A percentile compares a stretch with the other conserved stretches of the same genome.
phyloP scores from a whole-genome alignment of 2,113 vertebrate species.

The Zingel zingel region DNA sequence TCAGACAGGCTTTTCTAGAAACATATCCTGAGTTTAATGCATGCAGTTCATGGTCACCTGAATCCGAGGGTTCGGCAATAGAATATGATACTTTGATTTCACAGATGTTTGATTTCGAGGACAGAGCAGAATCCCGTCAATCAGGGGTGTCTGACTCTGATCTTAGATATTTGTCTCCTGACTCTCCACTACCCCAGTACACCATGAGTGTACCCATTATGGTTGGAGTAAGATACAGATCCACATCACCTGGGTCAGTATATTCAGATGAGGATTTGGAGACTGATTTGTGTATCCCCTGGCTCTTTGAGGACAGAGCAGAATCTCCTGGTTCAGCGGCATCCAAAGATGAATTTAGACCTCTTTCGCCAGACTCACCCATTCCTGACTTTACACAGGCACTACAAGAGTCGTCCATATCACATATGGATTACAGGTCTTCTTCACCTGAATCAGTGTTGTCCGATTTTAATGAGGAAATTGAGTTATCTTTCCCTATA shows the following conservation, averaged over 20 bases:
- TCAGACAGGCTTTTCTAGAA: conserved; percentile 7
- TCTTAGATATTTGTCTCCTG: conserved; percentile 1
- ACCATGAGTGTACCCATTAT: neutral
- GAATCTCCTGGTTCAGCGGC: conserved; percentile 47
- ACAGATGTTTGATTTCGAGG: conserved; percentile 7
- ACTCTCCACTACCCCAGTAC: conserved; percentile 48
- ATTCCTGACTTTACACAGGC: too few relatives aligned
- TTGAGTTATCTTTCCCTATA: too few relatives aligned
- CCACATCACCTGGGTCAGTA: conserved; percentile 41
- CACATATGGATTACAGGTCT: too few relatives aligned
- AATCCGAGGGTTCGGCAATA: conserved; percentile 9
- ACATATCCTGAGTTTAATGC: neutral
- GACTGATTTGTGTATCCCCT: conserved; percentile 16
- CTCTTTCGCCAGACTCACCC: too few relatives aligned
- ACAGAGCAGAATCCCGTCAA: conserved; percentile 18
- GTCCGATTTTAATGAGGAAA: too few relatives aligned
- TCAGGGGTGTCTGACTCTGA: neutral
- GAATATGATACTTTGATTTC: conserved; percentile 12
- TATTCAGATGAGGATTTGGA: conserved; percentile 46
- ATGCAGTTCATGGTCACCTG: conserved; percentile 33
- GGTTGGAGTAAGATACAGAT: conserved; percentile 8
- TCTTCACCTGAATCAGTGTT: too few relatives aligned
- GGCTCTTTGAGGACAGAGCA: conserved; percentile 44
- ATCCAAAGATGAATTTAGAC: conserved; percentile 40
- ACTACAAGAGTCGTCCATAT: too few relatives aligned